Percentiles rank a stretch among this genome's conserved stretches.
These are phyloP conservation scores for Lycaon pictus DNA, from an alignment of 2,113 vertebrate species.

Conservation along the genomic window DNA sequence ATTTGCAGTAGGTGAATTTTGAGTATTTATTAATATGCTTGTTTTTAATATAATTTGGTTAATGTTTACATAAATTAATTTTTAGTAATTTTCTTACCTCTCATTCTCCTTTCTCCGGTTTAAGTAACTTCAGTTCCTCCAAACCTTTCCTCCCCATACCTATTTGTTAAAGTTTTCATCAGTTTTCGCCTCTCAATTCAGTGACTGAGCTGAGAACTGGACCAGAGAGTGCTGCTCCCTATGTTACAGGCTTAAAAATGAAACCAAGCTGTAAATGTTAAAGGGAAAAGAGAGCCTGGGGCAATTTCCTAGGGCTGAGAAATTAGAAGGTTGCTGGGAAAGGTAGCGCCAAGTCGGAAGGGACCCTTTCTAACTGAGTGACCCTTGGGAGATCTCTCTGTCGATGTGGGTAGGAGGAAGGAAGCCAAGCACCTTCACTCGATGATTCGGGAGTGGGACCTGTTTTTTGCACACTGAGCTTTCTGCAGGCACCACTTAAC, in stretches of 20 bases:
- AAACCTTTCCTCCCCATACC: neutral
- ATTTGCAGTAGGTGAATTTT: no score
- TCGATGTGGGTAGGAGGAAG: neutral
- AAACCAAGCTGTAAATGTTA: neutral
- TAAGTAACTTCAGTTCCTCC: neutral
- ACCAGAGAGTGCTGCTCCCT: neutral
- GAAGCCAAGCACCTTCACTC: neutral
- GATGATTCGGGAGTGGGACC: neutral
- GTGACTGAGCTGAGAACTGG: neutral
- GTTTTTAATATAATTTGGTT: no score
- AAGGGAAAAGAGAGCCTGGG: neutral
- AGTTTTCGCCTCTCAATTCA: neutral
- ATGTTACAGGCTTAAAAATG: constrained; percentile 24
- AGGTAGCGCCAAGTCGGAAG: neutral
- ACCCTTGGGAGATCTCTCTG: neutral
- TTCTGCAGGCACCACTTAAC: constrained; percentile 39
- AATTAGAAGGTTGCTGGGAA: neutral
- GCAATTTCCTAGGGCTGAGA: neutral
- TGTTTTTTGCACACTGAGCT: constrained; percentile 27
- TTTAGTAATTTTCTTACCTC: neutral
- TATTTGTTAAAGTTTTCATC: constrained; percentile 37
- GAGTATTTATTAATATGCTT: no score
- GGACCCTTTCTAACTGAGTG: neutral
- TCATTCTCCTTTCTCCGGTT: neutral
- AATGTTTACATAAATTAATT: no score